These are phyloP conservation scores for Rhineura floridana DNA, from an alignment of 2,113 vertebrate species.

Conservation along the genomic window DNA sequence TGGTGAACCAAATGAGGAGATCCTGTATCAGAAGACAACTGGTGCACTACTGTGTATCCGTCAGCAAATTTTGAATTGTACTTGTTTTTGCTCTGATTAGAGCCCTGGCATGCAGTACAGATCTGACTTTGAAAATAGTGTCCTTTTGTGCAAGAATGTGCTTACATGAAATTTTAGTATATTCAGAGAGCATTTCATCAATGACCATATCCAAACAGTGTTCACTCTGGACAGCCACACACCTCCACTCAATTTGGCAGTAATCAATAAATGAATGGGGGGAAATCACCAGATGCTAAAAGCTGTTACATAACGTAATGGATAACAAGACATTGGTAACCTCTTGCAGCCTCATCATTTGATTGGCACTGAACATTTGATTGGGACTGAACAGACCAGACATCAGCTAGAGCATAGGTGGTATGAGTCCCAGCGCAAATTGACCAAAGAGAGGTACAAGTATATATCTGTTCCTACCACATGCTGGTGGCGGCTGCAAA, in stretches of 20 bases:
- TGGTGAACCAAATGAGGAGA: too few species aligned
- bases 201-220: background rate
- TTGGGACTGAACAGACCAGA: too few species aligned
- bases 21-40: background rate
- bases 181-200: background rate
- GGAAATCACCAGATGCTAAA: background rate
- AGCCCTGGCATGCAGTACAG: background rate
- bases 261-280: background rate
- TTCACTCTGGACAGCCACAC: background rate
- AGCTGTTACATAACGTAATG: background rate
- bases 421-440: too few species aligned
- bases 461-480: too few species aligned
- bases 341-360: background rate
- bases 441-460: too few species aligned
- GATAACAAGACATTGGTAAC: background rate
- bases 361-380: too few species aligned
- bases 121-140: background rate
- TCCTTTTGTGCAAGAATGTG: background rate
- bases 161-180: background rate
- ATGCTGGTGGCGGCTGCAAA: too few species aligned
- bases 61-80: background rate
- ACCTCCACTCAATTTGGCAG: background rate
- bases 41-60: background rate
- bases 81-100: conserved; percentile 26
- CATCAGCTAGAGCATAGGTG: too few species aligned